Base-by-base conservation (phyloP, 2,113 vertebrate genomes). In the Circaetus cinerascens region DNA sequence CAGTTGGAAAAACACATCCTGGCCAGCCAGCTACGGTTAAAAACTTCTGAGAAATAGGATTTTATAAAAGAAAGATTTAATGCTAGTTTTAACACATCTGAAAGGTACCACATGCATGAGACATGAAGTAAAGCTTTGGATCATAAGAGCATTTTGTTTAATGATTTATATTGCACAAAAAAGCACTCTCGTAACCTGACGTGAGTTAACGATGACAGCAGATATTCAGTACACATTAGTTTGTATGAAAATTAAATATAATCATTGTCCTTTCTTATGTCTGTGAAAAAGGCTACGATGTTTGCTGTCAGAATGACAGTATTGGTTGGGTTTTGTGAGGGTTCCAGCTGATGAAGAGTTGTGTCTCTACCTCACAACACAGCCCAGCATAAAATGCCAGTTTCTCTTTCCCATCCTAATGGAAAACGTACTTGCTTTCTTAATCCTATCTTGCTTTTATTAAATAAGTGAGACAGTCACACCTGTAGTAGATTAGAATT, bases 401-500 rank as follows among this genome's bases (percentile, higher is more conserved):
- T 19, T n/a, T 80, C 36, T 13, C 7, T 73, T 82, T 78, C 75
- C 78, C 21, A 55, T 38, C 32, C 68, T 50, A 38, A 55, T 75
- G 50, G 22, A 46, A 63, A 62, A 22, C 34, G 4, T 43, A 41
- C 34, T 41, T 45, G 13, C 50, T 83, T 94, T 41, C 59, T 81
- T 75, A 34, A 2, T 55, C 51, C 68, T 56, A 10, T 30, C 88
- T 89, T 84, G 60, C 73, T 89, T 72, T 82, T 79, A 56, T 91
- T 84, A 19, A 92, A 15, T 80, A 40, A 88, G 66, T 56, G 90
- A 96, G 77, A 59, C 89, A 83, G 71, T 88, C 78, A 71, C 78
- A 94, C 82, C 87, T 96, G 85, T 83, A 90, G 90, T n/a, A 77
- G 93, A 80, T 97, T 80, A 90, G 88, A 81, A 94, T 89, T 85